Evolutionary conservation across 1,140 invertebrate species (phyloP).

Genomic region (Drosophila repletoides): DNA sequence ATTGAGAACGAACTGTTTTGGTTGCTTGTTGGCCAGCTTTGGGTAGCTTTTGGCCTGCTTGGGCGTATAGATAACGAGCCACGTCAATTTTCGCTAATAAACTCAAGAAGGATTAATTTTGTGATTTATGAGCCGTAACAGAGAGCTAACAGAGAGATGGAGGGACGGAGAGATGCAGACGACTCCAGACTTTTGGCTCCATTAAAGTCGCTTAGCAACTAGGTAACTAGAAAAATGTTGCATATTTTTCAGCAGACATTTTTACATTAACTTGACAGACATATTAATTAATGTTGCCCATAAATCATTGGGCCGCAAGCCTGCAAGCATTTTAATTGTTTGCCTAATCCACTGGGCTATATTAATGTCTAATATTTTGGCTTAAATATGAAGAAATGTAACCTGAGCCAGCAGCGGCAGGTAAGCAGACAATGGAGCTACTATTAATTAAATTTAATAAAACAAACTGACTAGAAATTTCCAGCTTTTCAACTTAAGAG

Average conservation of each 20-base stretch:
- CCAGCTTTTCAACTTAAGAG: no score
- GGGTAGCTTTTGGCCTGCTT: conserved; percentile 7
- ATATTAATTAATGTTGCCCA: conserved; percentile 56
- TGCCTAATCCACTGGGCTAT: not conserved
- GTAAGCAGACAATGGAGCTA: no score
- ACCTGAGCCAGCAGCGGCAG: no score
- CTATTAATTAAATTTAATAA: no score
- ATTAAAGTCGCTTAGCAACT: conserved; percentile 8
- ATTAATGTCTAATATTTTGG: not conserved
- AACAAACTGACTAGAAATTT: no score
- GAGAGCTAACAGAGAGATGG: no score
- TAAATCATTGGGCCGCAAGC: conserved; percentile 10
- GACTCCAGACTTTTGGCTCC: not conserved
- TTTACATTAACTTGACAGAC: conserved; percentile 34
- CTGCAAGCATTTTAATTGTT: conserved; percentile 11
- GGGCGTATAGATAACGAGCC: conserved; percentile 61
- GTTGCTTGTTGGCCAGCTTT: conserved; percentile 17
- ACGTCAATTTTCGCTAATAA: conserved; percentile 79
- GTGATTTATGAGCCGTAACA: conserved; percentile 64
- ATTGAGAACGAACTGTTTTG: conserved; percentile 55
- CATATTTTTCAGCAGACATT: conserved; percentile 53
- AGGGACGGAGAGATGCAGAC: conserved; percentile 4
- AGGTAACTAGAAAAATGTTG: conserved; percentile 42
- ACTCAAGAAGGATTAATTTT: conserved; percentile 78
- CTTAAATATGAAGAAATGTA: not conserved